Evolutionary conservation across 2,113 vertebrate genomes (phyloP), one percentile per base, ranked within the genome.

Genomic region (Chaetops frenatus): DNA sequence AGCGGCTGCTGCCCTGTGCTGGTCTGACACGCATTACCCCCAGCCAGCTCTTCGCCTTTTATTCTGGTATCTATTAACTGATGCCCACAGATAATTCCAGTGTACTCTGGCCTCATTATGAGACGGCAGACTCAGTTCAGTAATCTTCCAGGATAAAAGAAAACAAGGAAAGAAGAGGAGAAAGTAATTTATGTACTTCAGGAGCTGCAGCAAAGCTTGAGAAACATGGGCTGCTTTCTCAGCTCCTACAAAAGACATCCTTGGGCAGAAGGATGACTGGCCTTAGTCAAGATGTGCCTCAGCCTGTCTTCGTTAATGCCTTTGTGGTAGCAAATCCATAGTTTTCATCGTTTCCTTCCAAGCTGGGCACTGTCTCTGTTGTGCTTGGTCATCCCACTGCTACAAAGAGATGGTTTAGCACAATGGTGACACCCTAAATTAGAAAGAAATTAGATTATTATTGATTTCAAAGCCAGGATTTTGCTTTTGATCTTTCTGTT

Each of bases 51-150:
- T 60, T 21, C 35, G 79, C 70, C 82, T 94, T 58, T 88, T 44
- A n/a, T 90, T 76, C 71, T 82, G 73, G 84, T 57, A 7, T 89
- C 92, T 94, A 93, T 95, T 93, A 94, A 80, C 90, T 47, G 70
- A 54, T 90, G 84, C 70, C 74, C 0, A 0, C 74, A 77, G 91
- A 82, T 81, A 86, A 91, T 88, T 90, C 74, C 84, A 36, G 3
- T 38, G 38, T 90, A 54, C 84, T 77, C 35, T 47, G 62, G 78
- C 90, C 85, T 95, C 92, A 77, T 94, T 90, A 86, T 2, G 8
- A 94, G 76, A 47, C 58, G 50, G 74, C 79, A 93, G 71, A 31
- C 54, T 76, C 81, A 57, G 79, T 65, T 92, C 86, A 77, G 66
- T 80, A 69, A 89, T 70, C 78, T 93, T 84, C n/a, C 58, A 42